phyloP scores from a whole-genome alignment of 2,888 invertebrate species.

The Camptogramma bilineatum region DNA sequence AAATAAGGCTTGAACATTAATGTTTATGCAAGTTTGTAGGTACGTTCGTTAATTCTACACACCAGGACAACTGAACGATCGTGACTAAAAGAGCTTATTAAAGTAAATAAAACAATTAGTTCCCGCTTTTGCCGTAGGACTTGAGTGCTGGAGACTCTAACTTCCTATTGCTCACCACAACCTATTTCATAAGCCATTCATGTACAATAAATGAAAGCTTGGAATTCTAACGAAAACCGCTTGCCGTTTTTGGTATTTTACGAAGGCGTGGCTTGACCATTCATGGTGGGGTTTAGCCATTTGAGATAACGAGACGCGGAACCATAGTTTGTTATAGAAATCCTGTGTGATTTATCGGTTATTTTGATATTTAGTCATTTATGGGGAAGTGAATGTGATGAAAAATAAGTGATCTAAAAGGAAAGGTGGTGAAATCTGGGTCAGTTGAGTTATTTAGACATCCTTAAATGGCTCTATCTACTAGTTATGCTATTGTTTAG shows the following conservation, averaged over 20 bases:
- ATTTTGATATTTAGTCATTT: background rate
- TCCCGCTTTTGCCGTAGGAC: too few relatives aligned
- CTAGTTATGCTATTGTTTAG: too few relatives aligned
- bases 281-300: constrained; percentile 10
- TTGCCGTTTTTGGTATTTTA: constrained; percentile 12
- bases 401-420: background rate
- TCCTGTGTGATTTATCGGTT: background rate
- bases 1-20: too few relatives aligned
- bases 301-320: constrained; percentile 14
- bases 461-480: too few relatives aligned
- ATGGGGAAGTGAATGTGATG: too few relatives aligned
- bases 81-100: too few relatives aligned
- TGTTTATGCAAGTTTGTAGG: too few relatives aligned
- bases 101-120: too few relatives aligned
- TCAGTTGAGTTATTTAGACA: too few relatives aligned
- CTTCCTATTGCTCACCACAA: background rate
- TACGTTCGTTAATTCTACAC: too few relatives aligned
- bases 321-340: constrained; percentile 9
- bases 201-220: constrained; percentile 6
- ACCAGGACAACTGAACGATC: too few relatives aligned
- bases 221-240: background rate
- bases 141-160: too few relatives aligned
- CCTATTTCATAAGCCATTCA: background rate
- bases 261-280: constrained; percentile 14
- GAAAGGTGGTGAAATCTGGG: background rate